These are phyloP conservation scores for Lepus timidus DNA, from an alignment of 2,113 vertebrate species.

Conservation along the genomic window DNA sequence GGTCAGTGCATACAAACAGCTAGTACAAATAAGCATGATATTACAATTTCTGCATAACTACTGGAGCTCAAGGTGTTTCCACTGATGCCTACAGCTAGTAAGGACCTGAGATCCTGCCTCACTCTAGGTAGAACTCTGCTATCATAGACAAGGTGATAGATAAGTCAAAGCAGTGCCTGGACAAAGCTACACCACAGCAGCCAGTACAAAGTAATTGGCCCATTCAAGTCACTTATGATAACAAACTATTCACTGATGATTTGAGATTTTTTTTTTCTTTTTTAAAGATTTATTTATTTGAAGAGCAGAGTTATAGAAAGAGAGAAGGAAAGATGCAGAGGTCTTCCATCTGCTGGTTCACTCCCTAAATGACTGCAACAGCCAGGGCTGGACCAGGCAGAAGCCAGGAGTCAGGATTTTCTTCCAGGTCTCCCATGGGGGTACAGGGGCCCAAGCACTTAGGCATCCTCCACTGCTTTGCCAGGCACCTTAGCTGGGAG, in stretches of 20 bases:
- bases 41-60: not conserved
- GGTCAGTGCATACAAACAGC: too few species aligned
- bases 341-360: too few species aligned
- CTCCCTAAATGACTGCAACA: too few species aligned
- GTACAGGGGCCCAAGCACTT: too few species aligned
- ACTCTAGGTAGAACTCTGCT: not conserved
- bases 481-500: too few species aligned
- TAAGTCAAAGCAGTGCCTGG: not conserved
- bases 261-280: not conserved
- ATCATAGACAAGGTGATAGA: not conserved
- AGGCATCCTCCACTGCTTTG: too few species aligned
- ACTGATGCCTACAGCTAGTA: not conserved
- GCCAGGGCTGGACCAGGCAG: too few species aligned
- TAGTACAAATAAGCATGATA: accelerated
- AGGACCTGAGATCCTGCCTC: not conserved
- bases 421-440: too few species aligned
- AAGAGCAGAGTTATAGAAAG: too few species aligned
- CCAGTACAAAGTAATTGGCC: not conserved
- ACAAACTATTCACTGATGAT: not conserved
- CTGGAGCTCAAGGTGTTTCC: not conserved
- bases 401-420: too few species aligned
- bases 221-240: not conserved
- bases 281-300: too few species aligned
- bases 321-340: too few species aligned
- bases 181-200: not conserved